phyloP scores from a whole-genome alignment of 2,113 vertebrate species.

The Thalassoma bifasciatum region DNA sequence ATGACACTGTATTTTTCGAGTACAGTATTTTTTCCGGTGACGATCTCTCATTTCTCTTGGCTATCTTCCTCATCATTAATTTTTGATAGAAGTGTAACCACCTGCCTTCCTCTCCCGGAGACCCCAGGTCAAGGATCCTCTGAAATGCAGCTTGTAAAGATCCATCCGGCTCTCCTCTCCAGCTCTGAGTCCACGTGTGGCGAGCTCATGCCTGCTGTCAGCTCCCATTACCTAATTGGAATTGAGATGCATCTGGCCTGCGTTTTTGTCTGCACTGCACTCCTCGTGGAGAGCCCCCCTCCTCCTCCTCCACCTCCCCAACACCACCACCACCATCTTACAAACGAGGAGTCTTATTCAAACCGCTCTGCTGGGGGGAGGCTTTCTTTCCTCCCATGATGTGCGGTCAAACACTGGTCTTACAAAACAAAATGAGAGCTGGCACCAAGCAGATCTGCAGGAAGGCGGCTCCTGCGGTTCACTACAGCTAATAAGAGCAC shows the following conservation, averaged over 20 bases:
- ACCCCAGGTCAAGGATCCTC: slow-evolving; percentile 54
- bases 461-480: slow-evolving; percentile 51
- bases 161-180: slow-evolving; percentile 42
- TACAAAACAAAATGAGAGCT: slow-evolving; percentile 26
- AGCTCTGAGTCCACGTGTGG: slow-evolving; percentile 61
- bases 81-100: slow-evolving; percentile 55
- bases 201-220: slow-evolving; percentile 77
- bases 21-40: background rate
- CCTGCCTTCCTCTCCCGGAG: slow-evolving; percentile 36
- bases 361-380: slow-evolving; percentile 29
- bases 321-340: background rate
- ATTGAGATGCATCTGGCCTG: slow-evolving; percentile 82
- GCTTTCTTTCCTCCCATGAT: slow-evolving; percentile 21
- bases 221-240: slow-evolving; percentile 84
- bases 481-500: slow-evolving; percentile 67
- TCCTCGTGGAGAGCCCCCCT: slow-evolving; percentile 52
- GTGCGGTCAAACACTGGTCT: slow-evolving; percentile 57
- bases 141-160: slow-evolving; percentile 60
- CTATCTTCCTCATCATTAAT: slow-evolving; percentile 25
- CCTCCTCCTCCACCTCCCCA: background rate
- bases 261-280: slow-evolving; percentile 64
- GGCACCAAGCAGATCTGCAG: slow-evolving; percentile 40
- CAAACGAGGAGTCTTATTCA: slow-evolving; percentile 28
- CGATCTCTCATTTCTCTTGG: background rate
- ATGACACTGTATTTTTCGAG: background rate